Conservation (phyloP, 2,888 invertebrate genomes). For the Beris chalybata region DNA sequence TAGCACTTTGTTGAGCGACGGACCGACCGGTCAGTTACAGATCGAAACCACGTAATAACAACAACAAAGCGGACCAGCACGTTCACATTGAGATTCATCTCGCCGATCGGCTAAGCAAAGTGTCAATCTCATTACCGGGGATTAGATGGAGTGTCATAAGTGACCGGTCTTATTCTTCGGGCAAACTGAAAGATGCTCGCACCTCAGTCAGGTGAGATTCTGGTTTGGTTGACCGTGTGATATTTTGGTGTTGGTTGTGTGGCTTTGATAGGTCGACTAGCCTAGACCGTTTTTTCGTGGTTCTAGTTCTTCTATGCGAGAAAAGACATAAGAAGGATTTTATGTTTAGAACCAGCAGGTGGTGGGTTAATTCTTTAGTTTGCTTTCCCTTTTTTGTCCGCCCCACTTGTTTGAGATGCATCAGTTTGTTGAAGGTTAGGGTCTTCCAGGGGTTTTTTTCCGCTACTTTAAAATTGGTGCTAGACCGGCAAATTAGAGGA, state of each 20-base stretch:
- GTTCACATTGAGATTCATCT: slow-evolving; percentile 13
- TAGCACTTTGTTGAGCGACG: background rate
- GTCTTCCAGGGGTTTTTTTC: background rate
- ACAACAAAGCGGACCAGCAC: background rate
- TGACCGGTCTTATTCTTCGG: slow-evolving; percentile 11
- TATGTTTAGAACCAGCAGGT: slow-evolving; percentile 27
- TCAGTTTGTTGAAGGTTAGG: background rate
- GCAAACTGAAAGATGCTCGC: background rate
- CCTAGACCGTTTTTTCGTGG: slow-evolving; percentile 12
- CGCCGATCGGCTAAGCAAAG: slow-evolving; percentile 24
- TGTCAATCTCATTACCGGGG: slow-evolving; percentile 32
- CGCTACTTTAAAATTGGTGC: background rate
- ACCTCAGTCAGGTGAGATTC: background rate
- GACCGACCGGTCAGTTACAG: background rate
- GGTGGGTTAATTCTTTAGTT: slow-evolving; percentile 19
- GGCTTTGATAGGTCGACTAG: slow-evolving; percentile 20
- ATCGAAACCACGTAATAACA: background rate
- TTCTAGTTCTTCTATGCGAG: slow-evolving; percentile 8
- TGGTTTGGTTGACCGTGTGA: slow-evolving; percentile 18
- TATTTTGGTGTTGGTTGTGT: slow-evolving; percentile 15
- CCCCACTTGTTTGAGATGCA: background rate
- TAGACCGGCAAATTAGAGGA: slow-evolving; percentile 14
- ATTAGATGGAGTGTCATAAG: slow-evolving; percentile 29
- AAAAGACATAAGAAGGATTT: slow-evolving; percentile 22
- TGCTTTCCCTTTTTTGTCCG: background rate